These are phyloP conservation scores for Epistrophe eligans DNA, from an alignment of 2,888 invertebrate species.

Conservation along the genomic window DNA sequence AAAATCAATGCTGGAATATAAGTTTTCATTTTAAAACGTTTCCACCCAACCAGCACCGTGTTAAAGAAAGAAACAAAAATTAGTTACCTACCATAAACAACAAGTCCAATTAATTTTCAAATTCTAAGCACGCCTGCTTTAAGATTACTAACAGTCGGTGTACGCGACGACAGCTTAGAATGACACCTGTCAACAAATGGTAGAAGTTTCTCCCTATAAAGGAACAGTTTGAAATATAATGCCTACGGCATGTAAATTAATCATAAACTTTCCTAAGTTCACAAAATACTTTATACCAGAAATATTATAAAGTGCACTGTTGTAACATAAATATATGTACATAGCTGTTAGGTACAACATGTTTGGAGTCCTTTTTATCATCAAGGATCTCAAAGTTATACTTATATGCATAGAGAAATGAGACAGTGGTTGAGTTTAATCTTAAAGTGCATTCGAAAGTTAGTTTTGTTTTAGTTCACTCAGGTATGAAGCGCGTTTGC, in stretches of 20 bases:
- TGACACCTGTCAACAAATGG: conserved; percentile 1
- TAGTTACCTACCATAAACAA: too few relatives aligned
- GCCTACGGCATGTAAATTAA: neutral
- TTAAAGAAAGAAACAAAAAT: neutral
- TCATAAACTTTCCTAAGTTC: neutral
- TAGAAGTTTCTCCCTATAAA: neutral
- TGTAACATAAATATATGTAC: neutral
- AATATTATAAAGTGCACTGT: neutral
- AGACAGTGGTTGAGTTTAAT: neutral
- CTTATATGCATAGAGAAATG: neutral
- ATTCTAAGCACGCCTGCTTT: neutral
- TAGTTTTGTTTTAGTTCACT: neutral
- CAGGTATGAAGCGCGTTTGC: neutral
- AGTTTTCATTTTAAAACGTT: neutral
- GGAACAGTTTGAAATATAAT: neutral
- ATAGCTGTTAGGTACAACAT: neutral
- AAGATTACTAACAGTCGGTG: neutral
- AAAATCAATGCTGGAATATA: neutral
- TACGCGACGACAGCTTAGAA: neutral
- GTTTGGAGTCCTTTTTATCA: neutral
- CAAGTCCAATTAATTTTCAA: too few relatives aligned
- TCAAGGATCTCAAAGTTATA: neutral
- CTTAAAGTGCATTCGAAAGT: neutral
- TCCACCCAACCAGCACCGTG: neutral
- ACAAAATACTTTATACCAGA: neutral